phyloP scores from a whole-genome alignment of 2,888 invertebrate genomes.

The Leptothorax acervorum region DNA sequence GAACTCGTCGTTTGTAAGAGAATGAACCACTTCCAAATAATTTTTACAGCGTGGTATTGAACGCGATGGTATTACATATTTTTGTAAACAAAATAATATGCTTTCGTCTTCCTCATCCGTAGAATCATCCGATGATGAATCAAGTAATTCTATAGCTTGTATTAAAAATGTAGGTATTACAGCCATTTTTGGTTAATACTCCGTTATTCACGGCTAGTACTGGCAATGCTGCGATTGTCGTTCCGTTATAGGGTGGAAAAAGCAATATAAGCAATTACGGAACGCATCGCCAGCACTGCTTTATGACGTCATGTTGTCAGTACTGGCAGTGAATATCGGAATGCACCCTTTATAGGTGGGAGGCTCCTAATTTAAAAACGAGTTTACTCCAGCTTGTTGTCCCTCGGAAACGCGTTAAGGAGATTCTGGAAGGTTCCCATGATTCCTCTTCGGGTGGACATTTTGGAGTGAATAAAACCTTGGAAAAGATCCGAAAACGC shows the following conservation, averaged over 20 bases:
- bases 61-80: not conserved
- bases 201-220: no score
- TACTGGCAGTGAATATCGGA: no score
- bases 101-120: not conserved
- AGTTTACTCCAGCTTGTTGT: no score
- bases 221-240: not conserved
- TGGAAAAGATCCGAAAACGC: no score
- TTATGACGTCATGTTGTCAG: constrained; percentile 2
- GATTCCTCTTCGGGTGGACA: no score
- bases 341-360: no score
- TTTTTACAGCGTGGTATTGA: not conserved
- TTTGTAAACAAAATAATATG: not conserved
- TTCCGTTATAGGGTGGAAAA: not conserved
- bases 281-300: not conserved
- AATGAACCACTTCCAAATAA: not conserved
- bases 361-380: no score
- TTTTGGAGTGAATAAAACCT: no score
- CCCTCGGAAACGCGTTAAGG: no score
- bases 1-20: not conserved
- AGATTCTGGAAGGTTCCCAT: no score
- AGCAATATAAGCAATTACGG: not conserved
- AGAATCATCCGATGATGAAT: not conserved
- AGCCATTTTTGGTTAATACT: no score
- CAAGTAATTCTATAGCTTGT: not conserved
- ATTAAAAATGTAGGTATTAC: no score